These are phyloP conservation scores for Autographa gamma DNA, from an alignment of 2,888 invertebrate genomes.

Conservation along the genomic window DNA sequence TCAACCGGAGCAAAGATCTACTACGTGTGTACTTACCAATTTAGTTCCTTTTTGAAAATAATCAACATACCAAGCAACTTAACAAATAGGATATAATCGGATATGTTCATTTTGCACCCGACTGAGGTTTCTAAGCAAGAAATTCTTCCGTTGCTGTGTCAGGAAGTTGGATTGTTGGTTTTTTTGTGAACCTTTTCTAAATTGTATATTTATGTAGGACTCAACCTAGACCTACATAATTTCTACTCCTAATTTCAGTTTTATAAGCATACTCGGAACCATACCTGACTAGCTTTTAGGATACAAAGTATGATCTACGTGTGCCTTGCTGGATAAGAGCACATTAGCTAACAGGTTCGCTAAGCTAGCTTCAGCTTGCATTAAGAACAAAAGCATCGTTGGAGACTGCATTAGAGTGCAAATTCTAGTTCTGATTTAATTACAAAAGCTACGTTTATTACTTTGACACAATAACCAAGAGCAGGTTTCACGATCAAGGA, in stretches of 20 bases:
- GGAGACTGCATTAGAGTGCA: background rate
- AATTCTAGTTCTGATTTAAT: background rate
- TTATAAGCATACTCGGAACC: background rate
- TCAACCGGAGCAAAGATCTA: background rate
- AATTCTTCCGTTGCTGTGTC: background rate
- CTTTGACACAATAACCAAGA: background rate
- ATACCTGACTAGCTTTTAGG: background rate
- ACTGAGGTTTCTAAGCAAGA: background rate
- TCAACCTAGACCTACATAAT: no score
- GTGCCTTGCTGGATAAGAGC: background rate
- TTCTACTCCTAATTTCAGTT: background rate
- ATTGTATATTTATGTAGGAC: no score
- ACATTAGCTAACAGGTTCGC: background rate
- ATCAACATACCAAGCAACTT: background rate
- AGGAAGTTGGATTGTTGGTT: no score
- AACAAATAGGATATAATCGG: background rate
- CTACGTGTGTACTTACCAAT: no score
- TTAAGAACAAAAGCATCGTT: background rate
- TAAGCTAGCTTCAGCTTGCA: background rate
- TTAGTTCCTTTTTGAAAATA: no score
- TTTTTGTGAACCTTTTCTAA: no score
- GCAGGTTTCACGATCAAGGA: background rate
- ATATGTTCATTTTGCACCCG: background rate
- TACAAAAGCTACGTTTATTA: background rate
- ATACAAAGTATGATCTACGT: constrained; percentile 1